Percentiles rank a stretch among this genome's conserved stretches.
Conservation (phyloP, 2,113 vertebrate genomes). For the Symphodus melops region DNA sequence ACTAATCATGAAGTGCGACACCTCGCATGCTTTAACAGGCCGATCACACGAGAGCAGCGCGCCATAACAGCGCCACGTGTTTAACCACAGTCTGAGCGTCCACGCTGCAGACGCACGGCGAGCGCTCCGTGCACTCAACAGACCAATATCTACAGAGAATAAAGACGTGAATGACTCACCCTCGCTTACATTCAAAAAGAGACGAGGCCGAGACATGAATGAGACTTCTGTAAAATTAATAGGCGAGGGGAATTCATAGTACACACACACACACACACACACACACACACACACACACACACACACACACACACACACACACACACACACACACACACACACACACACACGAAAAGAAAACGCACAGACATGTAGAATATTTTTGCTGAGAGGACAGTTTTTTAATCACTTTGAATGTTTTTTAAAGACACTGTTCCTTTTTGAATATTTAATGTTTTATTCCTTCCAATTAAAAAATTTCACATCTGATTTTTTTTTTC, state of each 20-base stretch:
- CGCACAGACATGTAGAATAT: neutral
- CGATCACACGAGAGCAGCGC: neutral
- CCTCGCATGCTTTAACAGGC: conserved; percentile 5
- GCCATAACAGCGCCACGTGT: neutral
- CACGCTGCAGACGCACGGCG: neutral
- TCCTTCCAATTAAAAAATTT: conserved; percentile 1
- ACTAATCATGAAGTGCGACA: conserved; percentile 22
- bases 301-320: too few species aligned
- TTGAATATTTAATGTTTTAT: conserved; percentile 32
- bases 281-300: too few species aligned
- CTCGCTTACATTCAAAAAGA: neutral
- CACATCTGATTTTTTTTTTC: neutral
- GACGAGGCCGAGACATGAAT: conserved; percentile 22
- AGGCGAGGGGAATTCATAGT: conserved; percentile 22
- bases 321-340: too few species aligned
- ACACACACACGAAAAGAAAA: neutral
- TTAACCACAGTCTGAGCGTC: neutral
- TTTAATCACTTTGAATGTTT: neutral
- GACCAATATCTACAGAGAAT: neutral
- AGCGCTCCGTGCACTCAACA: conserved; percentile 1
- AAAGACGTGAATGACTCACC: conserved; percentile 14
- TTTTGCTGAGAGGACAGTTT: conserved; percentile 35
- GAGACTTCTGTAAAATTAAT: conserved; percentile 47
- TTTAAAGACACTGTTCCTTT: neutral
- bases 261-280: neutral